These are phyloP conservation scores for Otis tarda DNA, from an alignment of 2,113 vertebrate species.

Conservation along the genomic window DNA sequence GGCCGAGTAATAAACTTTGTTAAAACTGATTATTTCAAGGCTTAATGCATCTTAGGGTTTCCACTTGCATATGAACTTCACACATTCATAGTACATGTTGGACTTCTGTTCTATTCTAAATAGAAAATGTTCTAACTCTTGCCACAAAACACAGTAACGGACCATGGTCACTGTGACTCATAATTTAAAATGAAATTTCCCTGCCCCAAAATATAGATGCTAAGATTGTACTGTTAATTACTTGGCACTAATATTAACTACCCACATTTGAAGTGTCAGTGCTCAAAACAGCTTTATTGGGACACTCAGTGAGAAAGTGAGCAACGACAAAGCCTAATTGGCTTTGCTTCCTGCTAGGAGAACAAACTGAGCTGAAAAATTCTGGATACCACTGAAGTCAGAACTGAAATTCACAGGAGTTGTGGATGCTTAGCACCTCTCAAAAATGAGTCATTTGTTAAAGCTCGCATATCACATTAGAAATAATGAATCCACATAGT, in stretches of 20 bases:
- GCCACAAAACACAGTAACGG: background rate
- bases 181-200: background rate
- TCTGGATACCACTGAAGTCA: background rate
- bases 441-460: background rate
- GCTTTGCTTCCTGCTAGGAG: background rate
- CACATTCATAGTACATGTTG: background rate
- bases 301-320: background rate
- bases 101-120: background rate
- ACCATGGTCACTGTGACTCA: constrained; percentile 15
- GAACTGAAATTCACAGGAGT: background rate
- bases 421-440: background rate
- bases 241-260: background rate
- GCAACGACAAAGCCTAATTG: background rate
- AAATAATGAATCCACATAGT: background rate
- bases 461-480: background rate
- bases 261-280: background rate
- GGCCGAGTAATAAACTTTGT: background rate
- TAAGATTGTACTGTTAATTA: background rate
- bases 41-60: background rate
- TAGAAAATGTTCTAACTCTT: background rate
- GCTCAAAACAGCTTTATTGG: background rate
- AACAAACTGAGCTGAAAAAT: background rate
- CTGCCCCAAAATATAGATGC: background rate
- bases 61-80: constrained; percentile 6
- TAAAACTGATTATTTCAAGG: background rate